Conservation (phyloP, 2,888 invertebrate genomes). For the Ormia ochracea region DNA sequence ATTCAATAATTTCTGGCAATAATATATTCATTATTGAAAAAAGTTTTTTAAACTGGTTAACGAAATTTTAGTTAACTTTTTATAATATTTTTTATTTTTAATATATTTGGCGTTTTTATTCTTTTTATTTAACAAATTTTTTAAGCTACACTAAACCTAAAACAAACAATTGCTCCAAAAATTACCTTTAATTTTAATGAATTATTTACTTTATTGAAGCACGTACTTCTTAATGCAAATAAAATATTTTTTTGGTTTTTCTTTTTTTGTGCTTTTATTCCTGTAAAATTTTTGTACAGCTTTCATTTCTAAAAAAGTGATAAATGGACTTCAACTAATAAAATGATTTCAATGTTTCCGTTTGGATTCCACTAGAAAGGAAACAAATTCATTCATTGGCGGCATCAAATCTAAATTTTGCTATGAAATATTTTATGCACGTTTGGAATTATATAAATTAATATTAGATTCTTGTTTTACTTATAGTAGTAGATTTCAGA, state of each 20-base stretch:
- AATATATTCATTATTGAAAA: too few species aligned
- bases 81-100: background rate
- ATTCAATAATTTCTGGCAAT: too few species aligned
- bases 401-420: too few species aligned
- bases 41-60: too few species aligned
- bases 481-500: too few species aligned
- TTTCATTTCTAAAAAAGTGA: slow-evolving; percentile 23
- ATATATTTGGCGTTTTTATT: background rate
- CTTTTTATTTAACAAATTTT: background rate
- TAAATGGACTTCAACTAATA: slow-evolving; percentile 33
- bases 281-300: background rate
- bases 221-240: slow-evolving; percentile 29
- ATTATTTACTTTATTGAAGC: slow-evolving; percentile 8
- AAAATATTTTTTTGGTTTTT: background rate
- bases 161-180: background rate
- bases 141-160: background rate
- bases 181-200: background rate
- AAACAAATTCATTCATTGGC: too few species aligned
- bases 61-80: too few species aligned
- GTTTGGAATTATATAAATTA: too few species aligned
- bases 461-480: too few species aligned
- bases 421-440: too few species aligned
- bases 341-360: background rate
- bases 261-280: background rate
- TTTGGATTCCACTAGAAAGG: background rate